A percentile compares a stretch with the other conserved stretches of the same genome.
Conservation (phyloP, 2,797 vertebrate species). For the Anas acuta region DNA sequence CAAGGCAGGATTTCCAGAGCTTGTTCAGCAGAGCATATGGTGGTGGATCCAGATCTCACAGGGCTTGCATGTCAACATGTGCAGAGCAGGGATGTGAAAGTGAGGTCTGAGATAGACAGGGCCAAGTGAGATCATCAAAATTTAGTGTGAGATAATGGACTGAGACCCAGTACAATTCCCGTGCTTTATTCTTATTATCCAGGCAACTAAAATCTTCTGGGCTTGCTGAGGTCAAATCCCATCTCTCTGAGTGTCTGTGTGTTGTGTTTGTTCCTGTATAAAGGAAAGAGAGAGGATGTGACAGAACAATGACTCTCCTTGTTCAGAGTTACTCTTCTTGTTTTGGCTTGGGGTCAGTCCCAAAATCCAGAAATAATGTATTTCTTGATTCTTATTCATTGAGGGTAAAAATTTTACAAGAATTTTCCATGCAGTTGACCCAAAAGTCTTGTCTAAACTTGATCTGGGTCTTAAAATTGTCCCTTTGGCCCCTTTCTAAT, state of each 20-base stretch:
- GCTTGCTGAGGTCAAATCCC: background rate
- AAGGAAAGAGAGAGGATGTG: background rate
- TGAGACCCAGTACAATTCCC: background rate
- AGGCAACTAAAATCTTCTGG: background rate
- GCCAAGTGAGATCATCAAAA: background rate
- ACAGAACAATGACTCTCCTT: background rate
- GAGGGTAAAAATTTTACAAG: conserved; percentile 7
- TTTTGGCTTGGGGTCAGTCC: background rate
- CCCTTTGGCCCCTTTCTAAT: conserved; percentile 40
- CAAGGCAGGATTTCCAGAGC: background rate
- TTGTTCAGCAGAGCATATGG: background rate
- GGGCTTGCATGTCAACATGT: background rate
- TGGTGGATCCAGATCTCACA: background rate
- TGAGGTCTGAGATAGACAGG: background rate
- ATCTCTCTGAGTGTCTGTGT: background rate
- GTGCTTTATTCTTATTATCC: background rate
- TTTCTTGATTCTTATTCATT: background rate
- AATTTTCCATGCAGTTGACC: conserved; percentile 1
- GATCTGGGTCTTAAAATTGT: conserved; percentile 31
- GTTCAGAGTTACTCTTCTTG: background rate
- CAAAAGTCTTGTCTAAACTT: conserved; percentile 52
- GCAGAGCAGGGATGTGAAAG: background rate
- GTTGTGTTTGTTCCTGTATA: background rate
- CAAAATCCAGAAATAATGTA: background rate
- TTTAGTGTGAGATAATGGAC: background rate